Conservation (phyloP, 2,797 vertebrate genomes). For the Pelochelys cantorii region DNA sequence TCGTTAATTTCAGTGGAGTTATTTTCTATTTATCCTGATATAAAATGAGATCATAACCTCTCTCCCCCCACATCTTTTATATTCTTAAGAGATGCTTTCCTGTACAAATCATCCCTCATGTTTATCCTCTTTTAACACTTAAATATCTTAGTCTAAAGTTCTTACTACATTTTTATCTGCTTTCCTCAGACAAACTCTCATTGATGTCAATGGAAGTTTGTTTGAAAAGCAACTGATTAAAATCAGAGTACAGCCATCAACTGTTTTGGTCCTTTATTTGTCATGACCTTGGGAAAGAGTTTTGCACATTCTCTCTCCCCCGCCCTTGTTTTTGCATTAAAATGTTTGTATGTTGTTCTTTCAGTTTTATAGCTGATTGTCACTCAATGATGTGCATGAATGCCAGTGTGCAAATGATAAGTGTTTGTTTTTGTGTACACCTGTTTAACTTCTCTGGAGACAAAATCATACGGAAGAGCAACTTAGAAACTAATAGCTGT, state of each 20-base stretch:
- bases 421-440: neutral
- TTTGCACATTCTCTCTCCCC: rapidly evolving
- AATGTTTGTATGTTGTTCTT: neutral
- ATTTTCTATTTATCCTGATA: neutral
- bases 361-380: neutral
- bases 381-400: neutral
- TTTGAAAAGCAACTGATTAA: neutral
- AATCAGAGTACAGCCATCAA: neutral
- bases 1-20: neutral
- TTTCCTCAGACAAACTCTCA: neutral
- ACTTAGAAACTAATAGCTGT: neutral
- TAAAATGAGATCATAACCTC: neutral
- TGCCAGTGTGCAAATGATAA: neutral
- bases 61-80: neutral
- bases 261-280: neutral
- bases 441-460: neutral
- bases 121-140: neutral
- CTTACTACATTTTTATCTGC: neutral
- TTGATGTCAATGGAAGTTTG: neutral
- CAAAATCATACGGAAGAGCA: neutral
- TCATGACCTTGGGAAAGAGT: neutral
- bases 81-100: neutral
- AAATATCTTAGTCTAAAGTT: neutral
- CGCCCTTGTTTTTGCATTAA: neutral
- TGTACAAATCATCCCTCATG: neutral